These are phyloP conservation scores for Noctua fimbriata DNA, from an alignment of 2,888 invertebrate species.

Conservation along the genomic window DNA sequence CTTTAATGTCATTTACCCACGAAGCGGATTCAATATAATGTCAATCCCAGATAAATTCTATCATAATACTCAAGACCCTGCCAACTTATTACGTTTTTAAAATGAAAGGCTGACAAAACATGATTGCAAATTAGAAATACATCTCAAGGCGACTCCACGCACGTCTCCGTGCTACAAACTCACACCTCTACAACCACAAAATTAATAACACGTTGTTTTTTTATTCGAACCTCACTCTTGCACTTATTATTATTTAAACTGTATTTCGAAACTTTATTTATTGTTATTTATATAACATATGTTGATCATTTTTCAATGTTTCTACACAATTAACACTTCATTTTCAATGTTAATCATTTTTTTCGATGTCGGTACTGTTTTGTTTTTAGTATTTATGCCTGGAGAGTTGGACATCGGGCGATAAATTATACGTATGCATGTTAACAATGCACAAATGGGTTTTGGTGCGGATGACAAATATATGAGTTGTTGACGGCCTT, in stretches of 20 bases:
- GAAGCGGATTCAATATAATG: background rate
- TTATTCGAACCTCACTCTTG: slow-evolving; percentile 88
- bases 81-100: background rate
- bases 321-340: slow-evolving; percentile 90
- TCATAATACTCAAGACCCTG: background rate
- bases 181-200: slow-evolving; percentile 88
- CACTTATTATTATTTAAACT: slow-evolving; percentile 90
- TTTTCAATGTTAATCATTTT: slow-evolving; percentile 86
- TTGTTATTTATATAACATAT: slow-evolving; percentile 90
- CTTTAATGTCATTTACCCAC: too few species aligned
- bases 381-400: slow-evolving; percentile 80
- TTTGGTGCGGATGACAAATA: slow-evolving; percentile 67
- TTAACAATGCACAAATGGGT: slow-evolving; percentile 76
- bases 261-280: slow-evolving; percentile 89
- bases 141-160: slow-evolving; percentile 70
- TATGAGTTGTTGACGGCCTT: slow-evolving; percentile 49
- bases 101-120: background rate
- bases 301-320: slow-evolving; percentile 90
- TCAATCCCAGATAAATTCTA: background rate
- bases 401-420: slow-evolving; percentile 70
- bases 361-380: slow-evolving; percentile 79
- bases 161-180: slow-evolving; percentile 80
- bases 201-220: slow-evolving; percentile 90
- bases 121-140: background rate
- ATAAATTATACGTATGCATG: slow-evolving; percentile 77